These are phyloP conservation scores for Microcebus griseorufus DNA, from an alignment of 2,113 vertebrate species.

Conservation along the genomic window DNA sequence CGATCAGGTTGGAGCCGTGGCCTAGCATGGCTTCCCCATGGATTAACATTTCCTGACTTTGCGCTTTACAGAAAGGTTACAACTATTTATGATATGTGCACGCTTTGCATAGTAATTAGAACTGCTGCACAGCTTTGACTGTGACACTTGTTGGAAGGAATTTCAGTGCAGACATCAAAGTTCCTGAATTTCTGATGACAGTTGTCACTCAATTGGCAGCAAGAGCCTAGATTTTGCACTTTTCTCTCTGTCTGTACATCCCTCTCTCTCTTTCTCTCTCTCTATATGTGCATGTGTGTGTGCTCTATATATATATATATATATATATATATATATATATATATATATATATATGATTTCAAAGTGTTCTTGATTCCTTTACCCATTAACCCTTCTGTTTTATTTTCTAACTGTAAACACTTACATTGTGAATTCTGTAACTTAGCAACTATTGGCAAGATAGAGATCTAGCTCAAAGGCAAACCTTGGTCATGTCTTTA, in stretches of 20 bases:
- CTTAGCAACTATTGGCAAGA: conserved; percentile 2
- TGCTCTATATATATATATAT: neutral
- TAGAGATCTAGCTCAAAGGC: conserved; percentile 57
- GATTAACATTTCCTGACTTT: conserved; percentile 86
- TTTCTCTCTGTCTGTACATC: conserved; percentile 18
- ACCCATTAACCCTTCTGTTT: conserved; percentile 56
- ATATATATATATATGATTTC: neutral
- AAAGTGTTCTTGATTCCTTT: conserved; percentile 28
- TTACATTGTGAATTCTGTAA: conserved; percentile 36
- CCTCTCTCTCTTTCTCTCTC: neutral
- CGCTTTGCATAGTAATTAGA: conserved; percentile 82
- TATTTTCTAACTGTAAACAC: conserved; percentile 35
- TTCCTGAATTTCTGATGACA: conserved; percentile 82
- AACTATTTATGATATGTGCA: conserved; percentile 80
- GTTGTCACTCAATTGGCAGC: conserved; percentile 72
- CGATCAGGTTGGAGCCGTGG: conserved; percentile 63
- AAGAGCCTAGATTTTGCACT: conserved; percentile 17
- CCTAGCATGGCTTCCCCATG: conserved; percentile 75
- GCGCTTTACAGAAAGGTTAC: conserved; percentile 84
- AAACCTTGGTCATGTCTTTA: conserved; percentile 30
- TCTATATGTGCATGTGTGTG: neutral
- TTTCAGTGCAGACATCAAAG: conserved; percentile 78
- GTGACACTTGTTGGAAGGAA: conserved; percentile 76
- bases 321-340: too few species aligned
- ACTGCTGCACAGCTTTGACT: conserved; percentile 70